Percentiles rank a stretch among this genome's conserved stretches.
phyloP scores from a whole-genome alignment of 2,888 invertebrate genomes.

The Epinotia bilunana region DNA sequence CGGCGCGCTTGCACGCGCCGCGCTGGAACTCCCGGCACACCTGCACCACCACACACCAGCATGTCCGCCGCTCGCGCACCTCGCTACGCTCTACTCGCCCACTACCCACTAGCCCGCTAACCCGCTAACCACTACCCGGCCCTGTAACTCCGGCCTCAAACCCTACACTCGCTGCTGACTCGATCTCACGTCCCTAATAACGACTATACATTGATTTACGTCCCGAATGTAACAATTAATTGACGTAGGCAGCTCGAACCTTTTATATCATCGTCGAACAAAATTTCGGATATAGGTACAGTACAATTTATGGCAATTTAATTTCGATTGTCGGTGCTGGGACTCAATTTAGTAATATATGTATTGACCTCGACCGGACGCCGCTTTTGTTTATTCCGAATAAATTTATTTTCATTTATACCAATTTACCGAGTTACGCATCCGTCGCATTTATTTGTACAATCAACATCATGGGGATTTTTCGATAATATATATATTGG shows the following conservation, averaged over 20 bases:
- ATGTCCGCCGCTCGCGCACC: constrained; percentile 64
- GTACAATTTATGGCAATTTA: constrained; percentile 22
- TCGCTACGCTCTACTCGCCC: constrained; percentile 48
- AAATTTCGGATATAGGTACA: constrained; percentile 14
- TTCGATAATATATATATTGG: constrained; percentile 2
- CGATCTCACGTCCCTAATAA: constrained; percentile 28
- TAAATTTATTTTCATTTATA: constrained; percentile 32
- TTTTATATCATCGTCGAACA: constrained; percentile 27
- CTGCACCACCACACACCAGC: constrained; percentile 87
- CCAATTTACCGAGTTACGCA: constrained; percentile 64
- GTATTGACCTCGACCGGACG: constrained; percentile 71
- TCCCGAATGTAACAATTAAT: constrained; percentile 17
- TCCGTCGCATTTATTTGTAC: constrained; percentile 73
- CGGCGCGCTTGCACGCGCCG: constrained; percentile 98
- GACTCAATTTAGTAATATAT: constrained; percentile 25
- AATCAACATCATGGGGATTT: constrained; percentile 42
- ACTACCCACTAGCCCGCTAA: constrained; percentile 46
- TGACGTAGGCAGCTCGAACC: constrained; percentile 7
- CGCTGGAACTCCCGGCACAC: constrained; percentile 99
- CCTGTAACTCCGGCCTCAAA: constrained; percentile 44
- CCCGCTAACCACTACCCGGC: constrained; percentile 52
- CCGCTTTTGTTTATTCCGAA: constrained; percentile 64
- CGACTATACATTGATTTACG: constrained; percentile 3
- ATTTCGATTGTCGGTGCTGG: constrained; percentile 35
- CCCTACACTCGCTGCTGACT: constrained; percentile 49